These are phyloP conservation scores for Psittacula echo DNA, from an alignment of 2,797 vertebrate genomes.

Conservation along the genomic window DNA sequence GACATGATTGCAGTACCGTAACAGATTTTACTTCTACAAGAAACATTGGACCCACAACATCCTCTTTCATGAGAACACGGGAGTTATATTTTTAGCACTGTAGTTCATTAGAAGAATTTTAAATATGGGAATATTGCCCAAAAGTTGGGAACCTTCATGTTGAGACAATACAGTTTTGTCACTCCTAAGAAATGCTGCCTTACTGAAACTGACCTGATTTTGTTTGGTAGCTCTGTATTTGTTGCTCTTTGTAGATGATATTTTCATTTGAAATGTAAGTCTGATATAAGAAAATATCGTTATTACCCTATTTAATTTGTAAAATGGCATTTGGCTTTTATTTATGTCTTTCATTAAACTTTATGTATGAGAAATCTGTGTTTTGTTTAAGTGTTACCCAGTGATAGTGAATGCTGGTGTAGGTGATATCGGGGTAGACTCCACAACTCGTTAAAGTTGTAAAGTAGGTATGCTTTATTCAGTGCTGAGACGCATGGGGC, in stretches of 20 bases:
- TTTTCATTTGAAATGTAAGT: not conserved
- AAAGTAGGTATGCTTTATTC: too few relatives aligned
- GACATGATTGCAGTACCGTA: accelerated
- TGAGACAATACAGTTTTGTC: not conserved
- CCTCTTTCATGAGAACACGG: not conserved
- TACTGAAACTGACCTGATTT: not conserved
- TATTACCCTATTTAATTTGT: not conserved
- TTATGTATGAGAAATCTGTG: not conserved
- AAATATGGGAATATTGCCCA: not conserved
- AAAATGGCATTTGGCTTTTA: not conserved
- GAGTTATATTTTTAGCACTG: not conserved
- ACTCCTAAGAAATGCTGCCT: not conserved
- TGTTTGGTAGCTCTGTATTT: not conserved
- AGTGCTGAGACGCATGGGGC: too few relatives aligned
- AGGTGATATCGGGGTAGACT: too few relatives aligned
- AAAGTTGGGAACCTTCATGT: not conserved
- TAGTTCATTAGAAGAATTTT: not conserved
- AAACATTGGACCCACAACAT: not conserved
- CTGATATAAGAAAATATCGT: not conserved
- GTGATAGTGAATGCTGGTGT: not conserved
- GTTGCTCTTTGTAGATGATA: not conserved
- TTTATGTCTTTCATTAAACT: not conserved
- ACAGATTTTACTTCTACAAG: not conserved
- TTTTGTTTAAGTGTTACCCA: not conserved
- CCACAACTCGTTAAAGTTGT: too few relatives aligned